phyloP scores from a whole-genome alignment of 92 coral and sea anemone species.

The Paramuricea clavata region DNA sequence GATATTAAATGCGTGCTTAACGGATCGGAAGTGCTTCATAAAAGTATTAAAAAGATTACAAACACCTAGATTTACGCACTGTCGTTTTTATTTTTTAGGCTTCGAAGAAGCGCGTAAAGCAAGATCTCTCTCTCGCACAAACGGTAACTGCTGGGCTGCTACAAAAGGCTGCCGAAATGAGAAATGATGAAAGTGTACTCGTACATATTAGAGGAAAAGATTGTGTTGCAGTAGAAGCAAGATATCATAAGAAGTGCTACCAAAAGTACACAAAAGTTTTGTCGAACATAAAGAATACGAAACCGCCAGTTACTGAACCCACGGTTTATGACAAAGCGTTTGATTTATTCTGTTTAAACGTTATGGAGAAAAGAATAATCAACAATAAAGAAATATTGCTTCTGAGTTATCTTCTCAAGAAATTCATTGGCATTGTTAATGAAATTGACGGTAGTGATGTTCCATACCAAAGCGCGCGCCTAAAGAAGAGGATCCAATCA shows the following conservation, averaged over 20 bases:
- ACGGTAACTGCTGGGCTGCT: neutral
- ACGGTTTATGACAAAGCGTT: conserved; percentile 1
- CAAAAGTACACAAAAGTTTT: conserved; percentile 5
- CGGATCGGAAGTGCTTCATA: too few relatives aligned
- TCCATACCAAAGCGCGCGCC: neutral
- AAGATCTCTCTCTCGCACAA: neutral
- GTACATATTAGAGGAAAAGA: conserved; percentile 31
- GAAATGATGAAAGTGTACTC: conserved; percentile 15
- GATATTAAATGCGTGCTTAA: neutral
- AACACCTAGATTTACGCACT: too few relatives aligned
- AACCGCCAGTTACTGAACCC: neutral
- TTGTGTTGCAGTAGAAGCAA: conserved; percentile 19
- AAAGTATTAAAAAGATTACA: too few relatives aligned
- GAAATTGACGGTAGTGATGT: neutral
- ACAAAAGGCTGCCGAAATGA: neutral
- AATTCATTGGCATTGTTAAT: neutral
- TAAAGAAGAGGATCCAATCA: neutral
- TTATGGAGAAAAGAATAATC: conserved; percentile 1
- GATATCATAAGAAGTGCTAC: conserved; percentile 22
- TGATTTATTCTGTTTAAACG: neutral
- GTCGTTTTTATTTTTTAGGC: neutral
- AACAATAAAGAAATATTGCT: neutral
- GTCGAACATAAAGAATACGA: neutral
- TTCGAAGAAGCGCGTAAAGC: conserved; percentile 18
- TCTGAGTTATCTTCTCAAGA: neutral